Evolutionary conservation across 2,797 vertebrate species (phyloP).

Genomic region (Pachyuromys duprasi): DNA sequence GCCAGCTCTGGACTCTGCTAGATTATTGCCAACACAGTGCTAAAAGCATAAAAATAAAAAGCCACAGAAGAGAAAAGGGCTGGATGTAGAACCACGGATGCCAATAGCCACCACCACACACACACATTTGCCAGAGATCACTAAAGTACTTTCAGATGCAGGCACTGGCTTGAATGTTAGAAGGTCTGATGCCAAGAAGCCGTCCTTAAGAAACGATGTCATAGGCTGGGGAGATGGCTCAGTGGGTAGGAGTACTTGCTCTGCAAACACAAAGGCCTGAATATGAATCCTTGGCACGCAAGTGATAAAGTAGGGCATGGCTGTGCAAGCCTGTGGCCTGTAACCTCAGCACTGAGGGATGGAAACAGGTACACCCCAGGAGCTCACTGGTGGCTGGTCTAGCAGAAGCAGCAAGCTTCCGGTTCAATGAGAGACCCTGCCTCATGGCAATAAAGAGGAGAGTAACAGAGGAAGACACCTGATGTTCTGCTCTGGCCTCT

Average conservation of each 20-base stretch:
- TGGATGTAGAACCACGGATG: background rate
- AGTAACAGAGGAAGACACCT: too few species aligned
- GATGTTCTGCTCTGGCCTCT: background rate
- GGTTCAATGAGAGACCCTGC: background rate
- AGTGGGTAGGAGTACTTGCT: background rate
- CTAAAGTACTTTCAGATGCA: too few species aligned
- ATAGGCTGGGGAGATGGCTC: background rate
- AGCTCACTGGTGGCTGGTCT: background rate
- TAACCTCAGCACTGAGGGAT: background rate
- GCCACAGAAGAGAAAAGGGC: background rate
- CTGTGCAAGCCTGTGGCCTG: background rate
- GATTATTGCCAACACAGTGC: background rate
- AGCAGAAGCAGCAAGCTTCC: background rate
- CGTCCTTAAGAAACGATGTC: background rate
- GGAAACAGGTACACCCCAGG: background rate
- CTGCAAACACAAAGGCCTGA: background rate
- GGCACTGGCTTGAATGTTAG: too few species aligned
- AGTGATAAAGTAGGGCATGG: too few species aligned
- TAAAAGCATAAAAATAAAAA: background rate
- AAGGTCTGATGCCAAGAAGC: background rate
- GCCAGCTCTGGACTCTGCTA: too few species aligned
- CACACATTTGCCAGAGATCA: background rate
- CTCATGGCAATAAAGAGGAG: too few species aligned
- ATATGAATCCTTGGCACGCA: background rate
- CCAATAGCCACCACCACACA: background rate